phyloP scores from a whole-genome alignment of 2,888 invertebrate genomes.

The Apoda limacodes region DNA sequence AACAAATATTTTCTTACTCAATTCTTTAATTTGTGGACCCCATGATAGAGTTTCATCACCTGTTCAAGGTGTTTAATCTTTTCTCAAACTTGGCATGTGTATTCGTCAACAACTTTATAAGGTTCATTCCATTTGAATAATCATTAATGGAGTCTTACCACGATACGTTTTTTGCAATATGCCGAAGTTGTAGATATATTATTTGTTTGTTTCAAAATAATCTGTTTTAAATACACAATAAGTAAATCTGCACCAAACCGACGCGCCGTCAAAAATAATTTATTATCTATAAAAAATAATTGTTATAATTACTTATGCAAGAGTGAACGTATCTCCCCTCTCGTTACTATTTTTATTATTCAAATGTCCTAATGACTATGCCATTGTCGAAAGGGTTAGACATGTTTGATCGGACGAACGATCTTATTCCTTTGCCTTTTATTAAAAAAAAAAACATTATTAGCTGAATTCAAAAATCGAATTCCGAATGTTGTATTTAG shows the following conservation, averaged over 20 bases:
- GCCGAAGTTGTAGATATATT: no score
- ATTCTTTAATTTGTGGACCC: no score
- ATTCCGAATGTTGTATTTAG: slow-evolving; percentile 34
- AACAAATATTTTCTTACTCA: no score
- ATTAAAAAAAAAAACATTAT: slow-evolving; percentile 17
- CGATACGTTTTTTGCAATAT: no score
- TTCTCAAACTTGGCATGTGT: no score
- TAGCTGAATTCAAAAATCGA: slow-evolving; percentile 23
- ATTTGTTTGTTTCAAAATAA: no score
- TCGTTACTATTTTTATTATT: slow-evolving; percentile 45
- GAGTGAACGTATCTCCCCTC: slow-evolving; percentile 43
- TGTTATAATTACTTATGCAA: slow-evolving; percentile 65
- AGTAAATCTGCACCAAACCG: slow-evolving; percentile 3
- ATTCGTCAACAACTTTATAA: no score
- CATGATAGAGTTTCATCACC: no score
- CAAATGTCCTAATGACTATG: slow-evolving; percentile 57
- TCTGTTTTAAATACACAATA: not conserved
- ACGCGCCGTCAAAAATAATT: slow-evolving; percentile 45
- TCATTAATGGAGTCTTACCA: no score
- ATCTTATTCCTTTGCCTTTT: slow-evolving; percentile 21
- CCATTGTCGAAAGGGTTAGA: slow-evolving; percentile 38
- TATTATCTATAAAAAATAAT: slow-evolving; percentile 66
- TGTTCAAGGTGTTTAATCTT: no score
- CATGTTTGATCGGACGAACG: slow-evolving; percentile 26
- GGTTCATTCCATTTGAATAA: no score